Percentiles rank a stretch among this genome's conserved stretches.
These are phyloP conservation scores for Cephus cinctus DNA, from an alignment of 1,140 invertebrate species.

Conservation along the genomic window DNA sequence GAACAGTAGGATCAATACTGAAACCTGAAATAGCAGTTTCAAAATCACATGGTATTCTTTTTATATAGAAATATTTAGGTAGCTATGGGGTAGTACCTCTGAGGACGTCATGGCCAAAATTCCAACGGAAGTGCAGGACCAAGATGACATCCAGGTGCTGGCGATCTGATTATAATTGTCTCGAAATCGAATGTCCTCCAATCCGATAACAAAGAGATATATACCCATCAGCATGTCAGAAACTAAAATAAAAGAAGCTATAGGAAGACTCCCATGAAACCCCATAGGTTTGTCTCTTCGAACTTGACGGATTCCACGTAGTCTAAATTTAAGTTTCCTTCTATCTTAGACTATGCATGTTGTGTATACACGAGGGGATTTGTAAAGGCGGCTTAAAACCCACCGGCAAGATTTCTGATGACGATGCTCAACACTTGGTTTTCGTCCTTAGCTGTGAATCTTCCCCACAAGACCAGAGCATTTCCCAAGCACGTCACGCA, in stretches of 20 bases:
- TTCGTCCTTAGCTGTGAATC: slow-evolving; percentile 63
- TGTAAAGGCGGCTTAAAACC: no score
- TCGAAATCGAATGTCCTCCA: slow-evolving; percentile 66
- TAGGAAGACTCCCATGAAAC: background rate
- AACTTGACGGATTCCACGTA: background rate
- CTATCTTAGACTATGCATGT: no score
- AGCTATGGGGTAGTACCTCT: no score
- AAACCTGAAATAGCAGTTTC: slow-evolving; percentile 54
- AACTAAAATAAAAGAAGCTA: slow-evolving; percentile 43
- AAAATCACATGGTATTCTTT: no score
- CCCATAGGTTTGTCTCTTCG: background rate
- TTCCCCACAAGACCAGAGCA: slow-evolving; percentile 66
- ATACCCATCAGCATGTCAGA: slow-evolving; percentile 80
- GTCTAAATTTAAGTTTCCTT: no score
- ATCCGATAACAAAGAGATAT: slow-evolving; percentile 71
- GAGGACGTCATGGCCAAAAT: slow-evolving; percentile 68
- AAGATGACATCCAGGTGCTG: slow-evolving; percentile 69
- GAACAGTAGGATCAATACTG: slow-evolving; percentile 72
- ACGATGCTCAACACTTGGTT: slow-evolving; percentile 63
- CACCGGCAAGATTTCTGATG: slow-evolving; percentile 72
- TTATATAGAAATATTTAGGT: no score
- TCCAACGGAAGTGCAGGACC: slow-evolving; percentile 65
- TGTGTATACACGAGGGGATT: no score
- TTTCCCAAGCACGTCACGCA: slow-evolving; percentile 68
- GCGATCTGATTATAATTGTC: slow-evolving; percentile 65